A percentile compares a stretch with the other conserved stretches of the same genome.
phyloP scores from a whole-genome alignment of 2,888 invertebrate species.

The Pilophorus perplexus region DNA sequence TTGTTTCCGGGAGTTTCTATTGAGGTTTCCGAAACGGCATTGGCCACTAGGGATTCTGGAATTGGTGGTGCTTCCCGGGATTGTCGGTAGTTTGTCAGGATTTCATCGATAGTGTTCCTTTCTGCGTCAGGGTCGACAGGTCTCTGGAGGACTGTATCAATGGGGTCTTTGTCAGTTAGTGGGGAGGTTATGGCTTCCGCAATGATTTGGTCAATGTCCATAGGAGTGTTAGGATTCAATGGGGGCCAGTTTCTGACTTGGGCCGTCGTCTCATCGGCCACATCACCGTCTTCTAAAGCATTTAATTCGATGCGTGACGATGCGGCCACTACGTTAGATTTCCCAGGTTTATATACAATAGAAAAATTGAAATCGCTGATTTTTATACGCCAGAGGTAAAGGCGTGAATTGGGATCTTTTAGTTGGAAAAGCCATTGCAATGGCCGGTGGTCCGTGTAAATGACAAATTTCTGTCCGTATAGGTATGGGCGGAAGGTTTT shows the following conservation, averaged over 20 bases:
- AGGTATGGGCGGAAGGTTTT: constrained; percentile 51
- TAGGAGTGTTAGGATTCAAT: not conserved
- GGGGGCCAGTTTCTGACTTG: not conserved
- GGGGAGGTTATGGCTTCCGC: too few relatives aligned
- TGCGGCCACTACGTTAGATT: constrained; percentile 49
- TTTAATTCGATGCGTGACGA: constrained; percentile 30
- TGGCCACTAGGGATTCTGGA: too few relatives aligned
- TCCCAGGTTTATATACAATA: constrained; percentile 50
- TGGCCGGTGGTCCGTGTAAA: constrained; percentile 53
- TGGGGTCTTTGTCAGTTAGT: too few relatives aligned
- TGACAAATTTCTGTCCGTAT: constrained; percentile 51
- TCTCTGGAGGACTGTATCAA: too few relatives aligned
- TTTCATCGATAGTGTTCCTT: constrained; percentile 5
- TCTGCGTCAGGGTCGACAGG: constrained; percentile 8
- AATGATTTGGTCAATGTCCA: too few relatives aligned
- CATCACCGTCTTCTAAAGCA: not conserved
- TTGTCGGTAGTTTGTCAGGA: constrained; percentile 22
- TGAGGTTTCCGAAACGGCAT: too few relatives aligned
- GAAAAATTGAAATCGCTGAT: constrained; percentile 50
- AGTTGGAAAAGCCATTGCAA: constrained; percentile 51
- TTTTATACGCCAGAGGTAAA: constrained; percentile 51
- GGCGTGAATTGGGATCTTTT: constrained; percentile 52
- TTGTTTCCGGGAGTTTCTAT: too few relatives aligned
- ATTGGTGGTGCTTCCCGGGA: too few relatives aligned
- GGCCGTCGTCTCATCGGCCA: not conserved